Percentiles rank a stretch among this genome's conserved stretches.
Conservation (phyloP, 2,113 vertebrate genomes). For the Epinephelus cyanopodus region DNA sequence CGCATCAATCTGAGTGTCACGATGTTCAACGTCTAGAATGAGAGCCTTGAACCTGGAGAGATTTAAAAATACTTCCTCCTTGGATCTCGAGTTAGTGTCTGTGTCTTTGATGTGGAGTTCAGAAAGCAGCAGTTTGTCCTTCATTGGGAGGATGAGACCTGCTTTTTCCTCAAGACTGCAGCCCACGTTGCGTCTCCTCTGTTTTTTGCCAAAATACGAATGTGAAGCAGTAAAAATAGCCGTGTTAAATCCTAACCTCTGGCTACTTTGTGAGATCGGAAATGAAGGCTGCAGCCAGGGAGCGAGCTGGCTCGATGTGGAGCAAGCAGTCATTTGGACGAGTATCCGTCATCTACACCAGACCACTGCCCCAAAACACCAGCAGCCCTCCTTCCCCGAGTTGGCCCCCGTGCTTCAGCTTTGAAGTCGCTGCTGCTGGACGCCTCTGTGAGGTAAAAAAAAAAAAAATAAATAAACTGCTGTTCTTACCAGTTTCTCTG, state of each 20-base stretch:
- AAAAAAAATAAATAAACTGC: rapidly evolving
- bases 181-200: conserved; percentile 1
- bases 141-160: conserved; percentile 37
- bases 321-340: conserved; percentile 19
- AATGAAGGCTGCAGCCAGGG: conserved; percentile 21
- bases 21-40: background rate
- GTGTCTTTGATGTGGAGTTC: conserved; percentile 64
- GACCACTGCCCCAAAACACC: conserved; percentile 5
- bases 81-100: conserved; percentile 24
- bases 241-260: conserved; percentile 58
- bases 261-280: conserved; percentile 41
- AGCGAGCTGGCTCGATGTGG: conserved; percentile 7
- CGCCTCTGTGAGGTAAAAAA: background rate
- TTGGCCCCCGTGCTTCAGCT: conserved; percentile 21
- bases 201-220: conserved; percentile 53
- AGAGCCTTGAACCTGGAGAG: conserved; percentile 32
- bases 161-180: conserved; percentile 37
- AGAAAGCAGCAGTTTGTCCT: conserved; percentile 61
- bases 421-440: conserved; percentile 28
- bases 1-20: conserved; percentile 16
- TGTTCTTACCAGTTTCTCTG: conserved; percentile 80
- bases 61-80: conserved; percentile 66
- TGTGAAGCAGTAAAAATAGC: conserved; percentile 56
- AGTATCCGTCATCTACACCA: conserved; percentile 7
- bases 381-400: conserved; percentile 1